Conservation (phyloP, 2,113 vertebrate genomes). For the Malurus elegans region DNA sequence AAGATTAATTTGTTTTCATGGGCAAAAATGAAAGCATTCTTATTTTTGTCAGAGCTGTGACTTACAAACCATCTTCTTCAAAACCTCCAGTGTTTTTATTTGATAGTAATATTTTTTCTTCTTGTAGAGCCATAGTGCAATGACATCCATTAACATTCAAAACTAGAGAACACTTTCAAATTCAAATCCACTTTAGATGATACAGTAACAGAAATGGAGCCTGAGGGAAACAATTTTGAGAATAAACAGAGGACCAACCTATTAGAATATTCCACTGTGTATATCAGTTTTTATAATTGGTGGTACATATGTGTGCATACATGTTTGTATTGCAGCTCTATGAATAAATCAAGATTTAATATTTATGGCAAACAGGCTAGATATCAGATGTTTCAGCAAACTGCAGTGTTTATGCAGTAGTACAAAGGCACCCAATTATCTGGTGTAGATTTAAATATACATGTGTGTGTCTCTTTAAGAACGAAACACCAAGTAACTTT, state of each 20-base stretch:
- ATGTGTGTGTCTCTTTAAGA: neutral
- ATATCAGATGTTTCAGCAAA: neutral
- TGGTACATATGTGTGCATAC: neutral
- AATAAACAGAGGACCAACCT: slow-evolving; percentile 29
- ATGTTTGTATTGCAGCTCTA: neutral
- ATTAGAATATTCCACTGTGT: slow-evolving; percentile 14
- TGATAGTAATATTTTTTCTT: slow-evolving; percentile 26
- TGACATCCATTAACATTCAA: slow-evolving; percentile 61
- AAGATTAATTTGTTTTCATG: slow-evolving; percentile 29
- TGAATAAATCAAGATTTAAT: slow-evolving; percentile 12
- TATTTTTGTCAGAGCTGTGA: slow-evolving; percentile 36
- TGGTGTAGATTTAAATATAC: neutral
- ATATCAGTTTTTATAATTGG: slow-evolving; percentile 17
- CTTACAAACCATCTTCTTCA: slow-evolving; percentile 26
- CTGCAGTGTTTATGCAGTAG: neutral
- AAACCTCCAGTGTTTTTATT: slow-evolving; percentile 34
- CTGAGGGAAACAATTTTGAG: slow-evolving; percentile 32
- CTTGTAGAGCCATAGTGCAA: slow-evolving; percentile 33
- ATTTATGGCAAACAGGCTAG: neutral
- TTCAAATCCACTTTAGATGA: slow-evolving; percentile 54
- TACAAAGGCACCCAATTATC: neutral
- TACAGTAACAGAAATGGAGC: slow-evolving; percentile 10
- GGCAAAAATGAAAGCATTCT: slow-evolving; percentile 15
- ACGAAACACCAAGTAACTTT: neutral
- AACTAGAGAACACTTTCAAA: slow-evolving; percentile 57